Evolutionary conservation across 2,888 invertebrate genomes (phyloP).

Genomic region (Morinoia aosen): DNA sequence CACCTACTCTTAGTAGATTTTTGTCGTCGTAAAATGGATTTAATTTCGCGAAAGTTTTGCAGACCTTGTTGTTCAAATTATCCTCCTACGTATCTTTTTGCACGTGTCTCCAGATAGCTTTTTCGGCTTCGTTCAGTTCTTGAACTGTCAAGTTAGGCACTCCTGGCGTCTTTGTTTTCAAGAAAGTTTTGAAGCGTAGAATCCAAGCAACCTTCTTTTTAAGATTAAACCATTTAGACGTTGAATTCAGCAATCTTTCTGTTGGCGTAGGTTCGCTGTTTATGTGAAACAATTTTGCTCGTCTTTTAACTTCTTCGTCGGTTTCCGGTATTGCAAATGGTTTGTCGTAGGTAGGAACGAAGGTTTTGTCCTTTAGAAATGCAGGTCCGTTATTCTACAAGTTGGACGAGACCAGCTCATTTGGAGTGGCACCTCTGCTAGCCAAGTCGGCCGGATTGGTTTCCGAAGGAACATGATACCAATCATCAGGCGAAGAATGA

Average conservation of each 20-base stretch:
- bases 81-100: not conserved
- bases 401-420: no score
- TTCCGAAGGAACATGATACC: slow-evolving; percentile 42
- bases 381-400: not conserved
- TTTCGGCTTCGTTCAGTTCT: not conserved
- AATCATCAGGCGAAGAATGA: slow-evolving; percentile 50
- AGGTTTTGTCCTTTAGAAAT: slow-evolving; percentile 46
- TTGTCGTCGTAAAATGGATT: no score
- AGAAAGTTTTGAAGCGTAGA: no score
- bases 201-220: not conserved
- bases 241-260: not conserved
- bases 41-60: not conserved
- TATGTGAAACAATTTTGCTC: not conserved
- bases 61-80: not conserved
- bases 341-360: no score
- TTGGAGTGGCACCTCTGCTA: slow-evolving; percentile 39
- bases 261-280: no score
- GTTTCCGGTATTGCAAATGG: not conserved
- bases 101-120: not conserved
- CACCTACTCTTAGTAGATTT: not conserved
- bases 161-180: no score
- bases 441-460: slow-evolving; percentile 47
- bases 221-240: not conserved
- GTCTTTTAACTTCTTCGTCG: not conserved
- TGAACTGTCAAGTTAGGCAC: not conserved